Base-by-base conservation (phyloP, 2,113 vertebrate species). In the Sylvilagus bachmani region DNA sequence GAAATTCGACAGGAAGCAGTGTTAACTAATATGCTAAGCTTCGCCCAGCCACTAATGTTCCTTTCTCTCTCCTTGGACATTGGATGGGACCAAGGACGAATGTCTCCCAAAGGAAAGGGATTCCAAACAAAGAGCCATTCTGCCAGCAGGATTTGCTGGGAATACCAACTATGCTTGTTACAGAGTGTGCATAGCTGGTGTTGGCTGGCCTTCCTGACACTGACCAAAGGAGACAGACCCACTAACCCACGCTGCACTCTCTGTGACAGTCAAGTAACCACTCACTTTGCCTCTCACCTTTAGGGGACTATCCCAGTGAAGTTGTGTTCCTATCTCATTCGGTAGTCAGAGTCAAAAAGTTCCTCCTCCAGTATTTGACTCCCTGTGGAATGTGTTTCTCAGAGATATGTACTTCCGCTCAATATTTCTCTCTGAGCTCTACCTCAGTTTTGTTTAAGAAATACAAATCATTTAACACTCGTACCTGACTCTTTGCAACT, bases 141-240 rank as follows among this genome's bases (percentile, higher is more conserved):
- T 97, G 80, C 95, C 38, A 33, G 80, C 3, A 17, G 31, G 78
- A 81, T 93, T 90, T 88, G 96, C 94, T 4, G 62, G 93, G 97
- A 97, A 98, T 98, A 97, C 94, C 96, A 98, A 97, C 93, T 67
- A 79, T 71, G n/a, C 84, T 91, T 13, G 24, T 84, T 74, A 73
- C 89, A 19, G 62, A 91, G 38, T 29, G 79, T 51, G 81, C 53
- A n/a, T 61, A 67, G 83, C 81, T 78, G 78, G 53, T 61, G 10
- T 84, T 91, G 90, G 88, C 89, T 0, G 1, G 75, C 66, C 44
- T 84, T 90, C 64, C 31, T 2, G 17, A 17, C 88, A 73, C 87
- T 74, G 5, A n/a, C 33, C 17, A 70, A 66, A 58, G 75, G 61
- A 55, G n/a, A 25, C 55, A 44, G 83, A 55, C 49, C 61, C 55